These are phyloP conservation scores for Oxygymnocypris stewartii DNA, from an alignment of 2,113 vertebrate genomes.

Conservation along the genomic window DNA sequence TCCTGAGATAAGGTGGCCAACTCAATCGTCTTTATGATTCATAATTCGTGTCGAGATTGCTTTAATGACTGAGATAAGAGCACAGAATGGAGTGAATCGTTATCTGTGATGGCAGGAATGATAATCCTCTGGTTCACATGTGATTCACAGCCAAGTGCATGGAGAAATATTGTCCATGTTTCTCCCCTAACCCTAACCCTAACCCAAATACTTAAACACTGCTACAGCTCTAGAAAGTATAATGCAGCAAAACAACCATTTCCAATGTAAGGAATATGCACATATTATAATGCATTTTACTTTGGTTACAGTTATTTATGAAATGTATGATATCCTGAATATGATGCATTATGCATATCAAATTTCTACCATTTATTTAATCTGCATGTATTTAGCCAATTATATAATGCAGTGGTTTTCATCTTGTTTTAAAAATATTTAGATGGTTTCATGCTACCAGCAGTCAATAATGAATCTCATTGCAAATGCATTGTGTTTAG, in stretches of 20 bases:
- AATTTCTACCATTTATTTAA: not conserved
- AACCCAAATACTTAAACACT: too few relatives aligned
- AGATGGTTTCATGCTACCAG: not conserved
- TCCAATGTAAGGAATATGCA: not conserved
- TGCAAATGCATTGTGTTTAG: not conserved
- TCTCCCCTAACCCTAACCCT: too few relatives aligned
- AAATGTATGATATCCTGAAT: not conserved
- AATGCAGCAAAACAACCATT: not conserved
- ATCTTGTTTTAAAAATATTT: not conserved
- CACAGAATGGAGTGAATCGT: slow-evolving; percentile 46
- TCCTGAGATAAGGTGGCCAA: slow-evolving; percentile 46
- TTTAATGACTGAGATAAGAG: slow-evolving; percentile 49
- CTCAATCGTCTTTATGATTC: slow-evolving; percentile 49
- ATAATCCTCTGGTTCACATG: slow-evolving; percentile 44
- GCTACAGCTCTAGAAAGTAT: not conserved
- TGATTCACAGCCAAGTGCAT: slow-evolving; percentile 13
- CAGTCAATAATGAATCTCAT: not conserved
- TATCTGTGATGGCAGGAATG: slow-evolving; percentile 32
- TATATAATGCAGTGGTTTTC: not conserved
- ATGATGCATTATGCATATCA: not conserved
- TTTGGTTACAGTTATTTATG: not conserved
- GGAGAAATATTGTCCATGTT: slow-evolving; percentile 29
- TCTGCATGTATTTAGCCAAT: not conserved
- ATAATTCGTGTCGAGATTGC: slow-evolving; percentile 55
- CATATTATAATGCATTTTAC: not conserved